Base-by-base conservation (phyloP, 2,888 invertebrate species). In the Synanthedon tipuliformis region DNA sequence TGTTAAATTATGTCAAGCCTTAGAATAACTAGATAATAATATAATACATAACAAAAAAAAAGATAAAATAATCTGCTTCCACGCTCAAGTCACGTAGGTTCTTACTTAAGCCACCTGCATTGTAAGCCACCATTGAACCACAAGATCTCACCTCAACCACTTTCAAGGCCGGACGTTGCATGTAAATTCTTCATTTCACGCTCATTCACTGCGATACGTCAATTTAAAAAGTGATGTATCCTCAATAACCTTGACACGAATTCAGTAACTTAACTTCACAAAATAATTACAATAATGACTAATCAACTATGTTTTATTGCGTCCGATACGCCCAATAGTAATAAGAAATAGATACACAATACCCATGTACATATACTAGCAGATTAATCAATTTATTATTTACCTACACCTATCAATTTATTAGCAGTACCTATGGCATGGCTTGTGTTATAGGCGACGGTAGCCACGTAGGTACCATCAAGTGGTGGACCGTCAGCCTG, bases 151-250 rank as follows among this genome's bases (percentile, higher is more conserved):
- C 48, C 48, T 48, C 55, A 56, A 56, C 53, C 54, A 50, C 48
- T 54, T 56, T 57, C 57, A 59, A 62, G 60, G 61, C 57, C 58
- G 49, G 48, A 41, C 54, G 41, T 52, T 53, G 50, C 55, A 51
- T 27, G 55, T 59, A 61, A 60, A 64, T 63, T 59, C 61, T 61
- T 61, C 62, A 65, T 51, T 27, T 40, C 45, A 34, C 34, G 53
- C 56, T 57, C 53, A 57, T 64, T 62, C 56, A 63, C 58, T 59
- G 56, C 60, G 62, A 5, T 64, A 64, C 61, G 61, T 56, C 54
- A 54, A 56, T 53, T 51, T 56, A 56, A 65, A 62, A 62, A 58
- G 59, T 61, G 58, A 59, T 52, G 16, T 56, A 64, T 61, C 61
- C 41, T 53, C 49, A 15, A 45, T 45, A 45, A 54, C 63, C 61